Percentiles rank a stretch among this genome's conserved stretches.
Conservation (phyloP, 2,797 vertebrate genomes). For the Pseudomugil tenellus region DNA sequence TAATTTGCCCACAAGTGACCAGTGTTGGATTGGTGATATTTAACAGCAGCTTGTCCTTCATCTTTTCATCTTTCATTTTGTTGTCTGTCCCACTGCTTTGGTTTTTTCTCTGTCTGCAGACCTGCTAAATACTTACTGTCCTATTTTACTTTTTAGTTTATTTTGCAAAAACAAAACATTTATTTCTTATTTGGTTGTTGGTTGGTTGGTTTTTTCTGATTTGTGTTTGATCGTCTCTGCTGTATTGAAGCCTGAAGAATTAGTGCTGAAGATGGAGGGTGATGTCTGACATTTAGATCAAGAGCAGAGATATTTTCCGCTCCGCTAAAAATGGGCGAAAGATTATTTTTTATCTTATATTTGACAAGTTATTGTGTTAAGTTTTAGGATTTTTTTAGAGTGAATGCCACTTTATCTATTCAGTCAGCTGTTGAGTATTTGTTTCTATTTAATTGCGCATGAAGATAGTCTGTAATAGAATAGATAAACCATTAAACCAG, state of each 20-base stretch:
- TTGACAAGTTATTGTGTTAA: too few species aligned
- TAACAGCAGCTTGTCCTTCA: slow-evolving; percentile 22
- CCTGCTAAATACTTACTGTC: neutral
- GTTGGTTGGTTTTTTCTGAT: neutral
- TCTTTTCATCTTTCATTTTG: slow-evolving; percentile 16
- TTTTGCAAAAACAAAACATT: neutral
- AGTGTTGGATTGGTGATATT: slow-evolving; percentile 32
- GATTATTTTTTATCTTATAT: too few species aligned
- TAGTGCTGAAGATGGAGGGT: too few species aligned
- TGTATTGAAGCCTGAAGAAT: neutral
- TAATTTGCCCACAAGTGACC: slow-evolving; percentile 48
- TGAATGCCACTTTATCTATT: too few species aligned
- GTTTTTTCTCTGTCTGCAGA: neutral
- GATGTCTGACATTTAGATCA: too few species aligned
- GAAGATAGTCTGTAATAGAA: too few species aligned
- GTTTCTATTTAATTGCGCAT: neutral
- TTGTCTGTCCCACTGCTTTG: slow-evolving; percentile 3
- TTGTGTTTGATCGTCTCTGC: neutral
- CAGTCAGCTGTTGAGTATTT: neutral
- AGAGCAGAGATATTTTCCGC: too few species aligned
- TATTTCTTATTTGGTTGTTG: neutral
- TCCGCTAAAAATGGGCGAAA: too few species aligned
- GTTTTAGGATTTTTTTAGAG: neutral
- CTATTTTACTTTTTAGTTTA: neutral
- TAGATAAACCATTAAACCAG: too few species aligned